Evolutionary conservation across 2,113 vertebrate genomes (phyloP), one percentile per base, ranked within the genome.

Genomic region (Colius striatus): DNA sequence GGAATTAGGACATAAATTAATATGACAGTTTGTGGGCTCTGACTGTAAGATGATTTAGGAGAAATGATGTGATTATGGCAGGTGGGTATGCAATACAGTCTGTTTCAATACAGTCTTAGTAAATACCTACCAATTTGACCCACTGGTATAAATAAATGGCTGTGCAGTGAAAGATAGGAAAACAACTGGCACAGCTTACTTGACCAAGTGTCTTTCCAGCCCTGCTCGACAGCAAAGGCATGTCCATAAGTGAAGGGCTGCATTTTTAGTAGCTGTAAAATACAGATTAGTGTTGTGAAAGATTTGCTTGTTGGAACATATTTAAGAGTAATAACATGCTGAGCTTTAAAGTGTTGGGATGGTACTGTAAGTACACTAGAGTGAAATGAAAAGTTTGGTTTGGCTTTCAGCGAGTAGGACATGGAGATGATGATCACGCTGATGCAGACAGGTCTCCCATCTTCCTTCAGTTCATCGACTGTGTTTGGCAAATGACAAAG

Each of bases 401-500:
- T 97, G 61, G 53, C 90, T 94, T 95, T 15, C 77, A 99, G 99
- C 97, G 99, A 21, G 98, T 99, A 29, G 99, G 99, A 58, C 99
- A 99, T 11, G 99, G 99, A 14, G 98, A 99, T 34, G 98, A 99
- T 83, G 98, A 99, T 94, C 99, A 99, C 2, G 98, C 99, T 0
- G 99, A 99, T 95, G 98, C 99, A 2, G 99, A 99, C 92, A 98
- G 99, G 41, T 99, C 99, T 1, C 99, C 99, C 18, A 99, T 99
- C 90, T 99, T 99, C 73, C 98, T 99, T 83, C 99, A 99, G 98
- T 99, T 99, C 96, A 98, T 99, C 9, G 99, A 99, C 94, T 99
- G 99, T 82, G 99, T 99, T 53, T 99, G 99, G 99, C 99, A 99
- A 96, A 99, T 99, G 98, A 99, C 98, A 84, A 99, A 98, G 94